Percentiles rank a stretch among this genome's conserved stretches.
These are phyloP conservation scores for Melanchra persicariae DNA, from an alignment of 2,888 invertebrate species.

Conservation along the genomic window DNA sequence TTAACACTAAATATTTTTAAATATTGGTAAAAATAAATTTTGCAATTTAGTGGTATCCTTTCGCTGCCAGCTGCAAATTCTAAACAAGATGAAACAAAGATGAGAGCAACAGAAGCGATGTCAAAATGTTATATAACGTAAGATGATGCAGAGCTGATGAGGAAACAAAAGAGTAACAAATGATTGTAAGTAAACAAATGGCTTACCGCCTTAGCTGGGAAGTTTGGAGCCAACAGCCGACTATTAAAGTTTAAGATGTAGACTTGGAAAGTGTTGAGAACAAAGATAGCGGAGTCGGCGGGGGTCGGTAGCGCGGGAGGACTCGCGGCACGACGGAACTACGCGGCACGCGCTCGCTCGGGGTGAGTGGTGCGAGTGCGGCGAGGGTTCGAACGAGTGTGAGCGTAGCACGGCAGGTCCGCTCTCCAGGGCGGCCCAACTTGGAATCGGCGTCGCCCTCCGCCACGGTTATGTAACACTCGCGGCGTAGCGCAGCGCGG, in stretches of 20 bases:
- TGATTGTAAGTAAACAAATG: conserved; percentile 75
- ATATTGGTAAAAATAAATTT: conserved; percentile 4
- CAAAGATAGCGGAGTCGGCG: conserved; percentile 63
- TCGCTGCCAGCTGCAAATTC: conserved; percentile 64
- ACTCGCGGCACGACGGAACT: conserved; percentile 55
- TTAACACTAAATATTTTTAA: background rate
- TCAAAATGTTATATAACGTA: conserved; percentile 79
- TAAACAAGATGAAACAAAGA: conserved; percentile 55
- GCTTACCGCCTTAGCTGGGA: conserved; percentile 81
- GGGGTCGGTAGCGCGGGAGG: conserved; percentile 63
- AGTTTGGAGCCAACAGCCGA: conserved; percentile 68
- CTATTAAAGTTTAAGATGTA: conserved; percentile 72
- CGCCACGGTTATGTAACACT: conserved; percentile 83
- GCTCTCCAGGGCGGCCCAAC: conserved; percentile 79
- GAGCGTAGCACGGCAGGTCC: conserved; percentile 70
- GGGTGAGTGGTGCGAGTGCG: conserved; percentile 58
- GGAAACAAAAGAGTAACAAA: conserved; percentile 69
- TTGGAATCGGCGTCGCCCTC: conserved; percentile 79
- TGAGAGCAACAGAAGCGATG: conserved; percentile 65
- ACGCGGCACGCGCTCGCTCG: conserved; percentile 61
- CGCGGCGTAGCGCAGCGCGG: conserved; percentile 85
- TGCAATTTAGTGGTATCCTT: conserved; percentile 18
- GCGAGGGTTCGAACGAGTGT: conserved; percentile 63
- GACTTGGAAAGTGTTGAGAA: conserved; percentile 64
- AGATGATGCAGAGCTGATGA: conserved; percentile 67